phyloP scores from a whole-genome alignment of 2,113 vertebrate species.

The Archilochus colubris region DNA sequence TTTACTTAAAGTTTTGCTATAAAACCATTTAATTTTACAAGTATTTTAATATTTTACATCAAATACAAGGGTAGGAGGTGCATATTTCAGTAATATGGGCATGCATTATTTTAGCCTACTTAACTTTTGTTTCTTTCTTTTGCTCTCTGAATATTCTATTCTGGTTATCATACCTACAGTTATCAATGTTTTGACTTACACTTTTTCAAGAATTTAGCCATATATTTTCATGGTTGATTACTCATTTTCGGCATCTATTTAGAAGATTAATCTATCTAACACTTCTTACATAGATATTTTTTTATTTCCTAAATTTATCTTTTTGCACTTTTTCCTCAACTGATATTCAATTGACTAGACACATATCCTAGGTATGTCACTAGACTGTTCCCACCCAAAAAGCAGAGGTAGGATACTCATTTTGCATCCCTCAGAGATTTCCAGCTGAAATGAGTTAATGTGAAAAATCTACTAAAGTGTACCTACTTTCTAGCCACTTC shows the following conservation, averaged over 20 bases:
- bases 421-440: constrained; percentile 29
- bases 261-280: neutral
- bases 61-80: neutral
- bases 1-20: neutral
- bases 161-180: neutral
- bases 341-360: constrained; percentile 14
- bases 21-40: neutral
- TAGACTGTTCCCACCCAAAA: neutral
- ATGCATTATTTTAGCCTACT: neutral
- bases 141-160: neutral
- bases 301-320: constrained; percentile 29
- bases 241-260: neutral
- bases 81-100: neutral
- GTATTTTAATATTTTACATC: neutral
- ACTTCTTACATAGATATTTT: neutral
- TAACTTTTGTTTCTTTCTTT: neutral
- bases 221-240: neutral
- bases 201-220: neutral
- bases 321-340: neutral
- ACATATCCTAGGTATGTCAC: neutral
- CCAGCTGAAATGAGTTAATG: constrained; percentile 29
- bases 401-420: neutral
- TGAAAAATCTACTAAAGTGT: neutral
- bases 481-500: neutral
- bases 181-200: neutral